phyloP scores from a whole-genome alignment of 1,140 invertebrate genomes.

The Saxidomus purpurata region DNA sequence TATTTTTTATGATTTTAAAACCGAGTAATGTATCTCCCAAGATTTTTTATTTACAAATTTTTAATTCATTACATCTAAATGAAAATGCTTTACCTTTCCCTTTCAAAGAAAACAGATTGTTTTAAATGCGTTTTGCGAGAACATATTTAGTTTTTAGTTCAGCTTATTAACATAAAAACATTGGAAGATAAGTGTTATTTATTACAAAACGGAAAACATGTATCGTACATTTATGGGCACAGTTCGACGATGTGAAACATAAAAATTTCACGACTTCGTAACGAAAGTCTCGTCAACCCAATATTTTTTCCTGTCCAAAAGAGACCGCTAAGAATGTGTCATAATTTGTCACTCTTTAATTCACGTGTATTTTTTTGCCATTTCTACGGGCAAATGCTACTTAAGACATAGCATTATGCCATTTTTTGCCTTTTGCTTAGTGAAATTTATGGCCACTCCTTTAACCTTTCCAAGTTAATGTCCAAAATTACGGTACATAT shows the following conservation, averaged over 20 bases:
- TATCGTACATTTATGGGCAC: not conserved
- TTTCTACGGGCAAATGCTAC: slow-evolving; percentile 28
- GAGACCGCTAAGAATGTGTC: not conserved
- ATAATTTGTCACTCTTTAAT: slow-evolving; percentile 41
- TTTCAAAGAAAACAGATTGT: too few species aligned
- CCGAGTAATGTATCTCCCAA: too few species aligned
- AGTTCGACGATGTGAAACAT: not conserved
- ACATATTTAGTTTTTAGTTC: too few species aligned
- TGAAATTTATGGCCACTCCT: slow-evolving; percentile 29
- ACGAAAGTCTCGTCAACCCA: not conserved
- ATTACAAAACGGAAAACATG: not conserved
- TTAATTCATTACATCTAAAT: too few species aligned
- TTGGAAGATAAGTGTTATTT: not conserved
- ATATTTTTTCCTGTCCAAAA: slow-evolving; percentile 19
- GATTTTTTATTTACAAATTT: too few species aligned
- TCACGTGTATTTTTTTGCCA: slow-evolving; percentile 20
- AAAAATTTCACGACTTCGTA: slow-evolving; percentile 13
- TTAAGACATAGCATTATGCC: not conserved
- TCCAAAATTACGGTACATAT: slow-evolving; percentile 22
- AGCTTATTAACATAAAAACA: too few species aligned
- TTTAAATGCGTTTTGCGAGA: too few species aligned
- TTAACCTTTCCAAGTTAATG: slow-evolving; percentile 47
- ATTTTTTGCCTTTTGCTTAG: slow-evolving; percentile 42
- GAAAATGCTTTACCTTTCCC: too few species aligned
- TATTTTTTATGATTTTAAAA: too few species aligned